Evolutionary conservation across 2,113 vertebrate genomes (phyloP).

Genomic region (Pyrgilauda ruficollis): DNA sequence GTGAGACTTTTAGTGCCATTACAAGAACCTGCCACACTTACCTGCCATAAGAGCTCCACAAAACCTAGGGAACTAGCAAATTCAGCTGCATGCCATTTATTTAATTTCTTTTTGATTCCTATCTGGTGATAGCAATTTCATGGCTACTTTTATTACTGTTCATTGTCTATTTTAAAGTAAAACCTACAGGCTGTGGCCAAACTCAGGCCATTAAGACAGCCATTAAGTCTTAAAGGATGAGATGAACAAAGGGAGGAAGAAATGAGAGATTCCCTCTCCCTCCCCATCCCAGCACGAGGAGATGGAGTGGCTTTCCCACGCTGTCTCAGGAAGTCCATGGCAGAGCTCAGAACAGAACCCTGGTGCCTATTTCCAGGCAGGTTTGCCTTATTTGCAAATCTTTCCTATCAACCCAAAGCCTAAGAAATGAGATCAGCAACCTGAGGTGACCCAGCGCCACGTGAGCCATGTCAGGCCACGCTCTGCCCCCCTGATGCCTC

Average conservation of each 20-base stretch:
- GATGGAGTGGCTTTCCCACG: constrained; percentile 18
- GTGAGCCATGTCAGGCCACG: rapidly evolving
- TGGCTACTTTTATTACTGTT: neutral
- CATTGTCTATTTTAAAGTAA: neutral
- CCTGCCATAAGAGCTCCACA: neutral
- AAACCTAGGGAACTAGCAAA: neutral
- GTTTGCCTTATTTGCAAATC: neutral
- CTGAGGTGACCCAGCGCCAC: neutral
- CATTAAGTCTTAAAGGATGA: neutral
- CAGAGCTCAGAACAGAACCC: neutral
- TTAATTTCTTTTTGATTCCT: neutral
- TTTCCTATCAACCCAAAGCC: neutral
- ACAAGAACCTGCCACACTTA: neutral
- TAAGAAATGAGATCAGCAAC: neutral
- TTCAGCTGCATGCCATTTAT: neutral
- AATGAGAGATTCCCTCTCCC: neutral
- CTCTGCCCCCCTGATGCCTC: neutral
- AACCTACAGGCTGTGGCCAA: neutral
- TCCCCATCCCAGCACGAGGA: neutral
- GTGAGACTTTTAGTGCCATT: neutral
- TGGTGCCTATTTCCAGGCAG: neutral
- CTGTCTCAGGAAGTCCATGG: neutral
- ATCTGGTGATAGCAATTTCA: neutral
- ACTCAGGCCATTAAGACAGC: neutral
- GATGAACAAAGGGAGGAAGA: constrained; percentile 47